phyloP scores from a whole-genome alignment of 2,113 vertebrate genomes.

The Butorides virescens region DNA sequence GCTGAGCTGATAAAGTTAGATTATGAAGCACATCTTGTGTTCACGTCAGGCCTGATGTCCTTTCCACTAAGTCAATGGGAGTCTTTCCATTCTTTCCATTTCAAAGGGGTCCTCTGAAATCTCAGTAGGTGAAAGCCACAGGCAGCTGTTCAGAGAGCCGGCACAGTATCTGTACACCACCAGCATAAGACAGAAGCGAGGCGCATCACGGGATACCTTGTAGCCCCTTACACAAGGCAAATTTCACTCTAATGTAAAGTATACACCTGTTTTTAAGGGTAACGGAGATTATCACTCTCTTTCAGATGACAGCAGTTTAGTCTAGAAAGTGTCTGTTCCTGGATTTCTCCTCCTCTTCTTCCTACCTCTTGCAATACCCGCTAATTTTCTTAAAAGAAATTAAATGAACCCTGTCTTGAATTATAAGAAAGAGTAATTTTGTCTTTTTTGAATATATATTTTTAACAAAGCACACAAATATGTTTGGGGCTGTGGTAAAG shows the following conservation, averaged over 20 bases:
- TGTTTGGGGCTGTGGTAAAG: not conserved
- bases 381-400: not conserved
- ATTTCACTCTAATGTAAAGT: not conserved
- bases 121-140: not conserved
- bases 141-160: not conserved
- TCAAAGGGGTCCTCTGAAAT: not conserved
- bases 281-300: not conserved
- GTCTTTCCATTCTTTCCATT: slow-evolving; percentile 19
- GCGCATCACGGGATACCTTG: not conserved
- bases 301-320: not conserved
- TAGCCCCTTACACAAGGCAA: not conserved
- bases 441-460: not conserved
- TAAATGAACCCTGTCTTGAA: not conserved
- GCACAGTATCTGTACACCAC: not conserved
- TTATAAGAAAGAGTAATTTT: not conserved
- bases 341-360: not conserved
- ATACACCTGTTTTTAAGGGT: not conserved
- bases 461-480: not conserved
- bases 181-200: not conserved
- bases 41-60: not conserved
- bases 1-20: not conserved
- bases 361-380: not conserved
- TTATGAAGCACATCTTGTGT: not conserved
- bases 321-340: not conserved
- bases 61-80: not conserved